Percentiles rank a stretch among this genome's conserved stretches.
Conservation (phyloP, 1,140 invertebrate genomes). For the Pteromalus puparum region DNA sequence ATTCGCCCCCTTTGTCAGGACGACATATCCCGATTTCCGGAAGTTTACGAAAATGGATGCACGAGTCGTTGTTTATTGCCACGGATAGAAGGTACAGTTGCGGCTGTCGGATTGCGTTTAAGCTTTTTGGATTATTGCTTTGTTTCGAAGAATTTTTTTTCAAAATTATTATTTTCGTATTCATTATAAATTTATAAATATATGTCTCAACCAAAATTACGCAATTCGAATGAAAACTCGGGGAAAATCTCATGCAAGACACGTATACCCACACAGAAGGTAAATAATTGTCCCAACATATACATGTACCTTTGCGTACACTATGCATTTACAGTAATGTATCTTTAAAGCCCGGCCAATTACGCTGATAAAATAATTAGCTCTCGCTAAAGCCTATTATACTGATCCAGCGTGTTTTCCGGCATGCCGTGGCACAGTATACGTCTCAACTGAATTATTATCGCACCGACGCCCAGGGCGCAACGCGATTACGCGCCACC, state of each 20-base stretch:
- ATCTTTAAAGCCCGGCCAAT: constrained; percentile 2
- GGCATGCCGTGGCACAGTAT: neutral
- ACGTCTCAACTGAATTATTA: constrained; percentile 19
- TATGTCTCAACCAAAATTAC: too few species aligned
- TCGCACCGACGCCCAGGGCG: neutral
- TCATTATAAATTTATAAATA: too few species aligned
- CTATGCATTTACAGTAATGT: neutral
- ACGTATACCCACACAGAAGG: too few species aligned
- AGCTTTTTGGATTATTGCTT: too few species aligned
- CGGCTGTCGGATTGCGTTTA: too few species aligned
- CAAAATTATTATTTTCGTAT: too few species aligned
- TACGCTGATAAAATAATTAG: constrained; percentile 13
- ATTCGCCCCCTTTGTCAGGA: neutral
- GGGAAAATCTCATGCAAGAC: too few species aligned
- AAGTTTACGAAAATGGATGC: neutral
- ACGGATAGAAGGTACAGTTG: too few species aligned
- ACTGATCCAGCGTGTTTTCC: neutral
- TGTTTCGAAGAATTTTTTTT: too few species aligned
- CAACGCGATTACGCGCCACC: constrained; percentile 3
- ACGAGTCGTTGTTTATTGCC: too few species aligned
- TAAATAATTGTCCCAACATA: neutral
- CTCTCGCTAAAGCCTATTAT: constrained; percentile 12
- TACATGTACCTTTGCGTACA: neutral
- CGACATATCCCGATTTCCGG: neutral
- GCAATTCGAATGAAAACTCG: too few species aligned